phyloP scores from a whole-genome alignment of 1,140 invertebrate genomes.

The Hormaphis cornu region DNA sequence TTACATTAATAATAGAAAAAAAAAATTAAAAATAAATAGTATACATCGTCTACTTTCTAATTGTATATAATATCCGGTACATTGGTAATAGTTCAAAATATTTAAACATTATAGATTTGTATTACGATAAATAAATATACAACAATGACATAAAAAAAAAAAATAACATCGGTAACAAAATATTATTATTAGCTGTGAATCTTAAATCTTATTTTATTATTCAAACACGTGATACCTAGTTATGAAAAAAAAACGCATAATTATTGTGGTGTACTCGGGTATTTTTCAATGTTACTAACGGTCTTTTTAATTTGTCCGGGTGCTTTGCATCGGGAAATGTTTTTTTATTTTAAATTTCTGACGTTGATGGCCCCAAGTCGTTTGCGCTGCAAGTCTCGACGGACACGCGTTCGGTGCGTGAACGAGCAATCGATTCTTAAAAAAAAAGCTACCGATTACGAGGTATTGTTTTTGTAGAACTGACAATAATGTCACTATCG shows the following conservation, averaged over 20 bases:
- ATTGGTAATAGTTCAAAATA: neutral
- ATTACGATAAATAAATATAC: neutral
- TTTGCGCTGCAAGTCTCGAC: too few species aligned
- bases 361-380: too few species aligned
- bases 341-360: neutral
- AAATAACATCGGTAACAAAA: slow-evolving; percentile 13
- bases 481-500: too few species aligned
- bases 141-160: neutral
- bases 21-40: neutral
- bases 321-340: neutral
- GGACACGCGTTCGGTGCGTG: too few species aligned
- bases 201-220: slow-evolving; percentile 2
- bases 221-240: neutral
- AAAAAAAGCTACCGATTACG: too few species aligned
- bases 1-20: neutral
- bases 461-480: too few species aligned
- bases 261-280: neutral
- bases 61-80: neutral
- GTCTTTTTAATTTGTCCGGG: neutral
- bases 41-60: neutral
- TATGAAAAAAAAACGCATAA: neutral
- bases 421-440: too few species aligned
- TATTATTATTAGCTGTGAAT: slow-evolving; percentile 18
- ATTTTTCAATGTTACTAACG: neutral
- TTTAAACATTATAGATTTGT: neutral